A percentile compares a stretch with the other conserved stretches of the same genome.
These are phyloP conservation scores for Tyrannus savana DNA, from an alignment of 2,113 vertebrate genomes.

Conservation along the genomic window DNA sequence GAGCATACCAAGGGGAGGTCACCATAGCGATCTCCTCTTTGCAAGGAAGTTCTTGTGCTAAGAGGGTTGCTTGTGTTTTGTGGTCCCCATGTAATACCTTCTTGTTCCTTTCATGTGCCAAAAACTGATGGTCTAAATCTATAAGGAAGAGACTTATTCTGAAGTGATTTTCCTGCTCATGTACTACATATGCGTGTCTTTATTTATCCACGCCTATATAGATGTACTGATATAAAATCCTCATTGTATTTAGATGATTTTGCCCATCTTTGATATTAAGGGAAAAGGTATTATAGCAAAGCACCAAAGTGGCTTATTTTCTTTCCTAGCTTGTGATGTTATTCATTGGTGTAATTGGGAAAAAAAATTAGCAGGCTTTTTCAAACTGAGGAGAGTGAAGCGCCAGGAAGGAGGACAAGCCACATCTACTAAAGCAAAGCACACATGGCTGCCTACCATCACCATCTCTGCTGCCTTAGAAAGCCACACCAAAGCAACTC, in stretches of 20 bases:
- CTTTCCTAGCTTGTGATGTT: not conserved
- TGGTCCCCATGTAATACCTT: rapidly evolving
- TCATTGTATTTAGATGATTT: not conserved
- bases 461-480: not conserved
- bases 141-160: not conserved
- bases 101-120: not conserved
- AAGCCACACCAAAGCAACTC: not conserved
- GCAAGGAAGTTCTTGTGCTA: not conserved
- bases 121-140: not conserved
- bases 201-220: not conserved
- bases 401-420: not conserved
- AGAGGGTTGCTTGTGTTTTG: not conserved
- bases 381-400: not conserved
- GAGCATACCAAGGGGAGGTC: not conserved
- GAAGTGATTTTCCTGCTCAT: not conserved
- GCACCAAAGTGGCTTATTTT: not conserved
- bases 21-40: not conserved
- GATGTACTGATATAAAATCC: not conserved
- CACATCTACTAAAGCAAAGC: not conserved
- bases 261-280: not conserved
- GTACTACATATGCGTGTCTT: not conserved
- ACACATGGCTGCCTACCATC: not conserved
- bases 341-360: not conserved
- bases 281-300: not conserved
- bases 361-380: not conserved